Conservation (phyloP, 2,113 vertebrate species). For the Ovis canadensis region DNA sequence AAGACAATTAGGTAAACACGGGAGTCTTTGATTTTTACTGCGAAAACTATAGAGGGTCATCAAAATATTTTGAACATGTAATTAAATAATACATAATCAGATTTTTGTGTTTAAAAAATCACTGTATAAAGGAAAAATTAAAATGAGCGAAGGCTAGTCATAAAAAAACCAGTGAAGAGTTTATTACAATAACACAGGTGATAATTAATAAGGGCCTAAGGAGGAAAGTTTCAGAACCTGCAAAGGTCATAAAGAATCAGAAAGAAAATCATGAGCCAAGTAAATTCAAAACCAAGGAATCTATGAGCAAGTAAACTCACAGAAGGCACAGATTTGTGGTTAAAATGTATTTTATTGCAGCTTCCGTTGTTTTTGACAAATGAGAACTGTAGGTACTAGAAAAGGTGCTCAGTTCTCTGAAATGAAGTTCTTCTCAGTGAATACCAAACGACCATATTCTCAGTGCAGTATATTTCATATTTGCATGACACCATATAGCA, state of each 20-base stretch:
- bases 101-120: neutral
- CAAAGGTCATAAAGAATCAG: neutral
- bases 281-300: neutral
- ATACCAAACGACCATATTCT: conserved; percentile 11
- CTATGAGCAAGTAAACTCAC: neutral
- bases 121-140: neutral
- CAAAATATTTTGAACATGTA: neutral
- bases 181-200: neutral
- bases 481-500: neutral
- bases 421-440: conserved; percentile 39
- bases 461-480: neutral
- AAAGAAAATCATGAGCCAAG: neutral
- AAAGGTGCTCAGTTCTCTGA: conserved; percentile 23
- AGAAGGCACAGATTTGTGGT: neutral
- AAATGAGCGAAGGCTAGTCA: neutral
- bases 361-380: neutral
- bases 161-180: neutral
- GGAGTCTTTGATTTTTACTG: neutral
- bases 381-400: neutral
- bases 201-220: neutral
- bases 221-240: neutral
- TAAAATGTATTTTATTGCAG: neutral
- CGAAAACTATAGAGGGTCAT: neutral
- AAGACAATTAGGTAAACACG: neutral
- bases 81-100: neutral